These are phyloP conservation scores for Pyrgilauda ruficollis DNA, from an alignment of 2,113 vertebrate genomes.

Conservation along the genomic window DNA sequence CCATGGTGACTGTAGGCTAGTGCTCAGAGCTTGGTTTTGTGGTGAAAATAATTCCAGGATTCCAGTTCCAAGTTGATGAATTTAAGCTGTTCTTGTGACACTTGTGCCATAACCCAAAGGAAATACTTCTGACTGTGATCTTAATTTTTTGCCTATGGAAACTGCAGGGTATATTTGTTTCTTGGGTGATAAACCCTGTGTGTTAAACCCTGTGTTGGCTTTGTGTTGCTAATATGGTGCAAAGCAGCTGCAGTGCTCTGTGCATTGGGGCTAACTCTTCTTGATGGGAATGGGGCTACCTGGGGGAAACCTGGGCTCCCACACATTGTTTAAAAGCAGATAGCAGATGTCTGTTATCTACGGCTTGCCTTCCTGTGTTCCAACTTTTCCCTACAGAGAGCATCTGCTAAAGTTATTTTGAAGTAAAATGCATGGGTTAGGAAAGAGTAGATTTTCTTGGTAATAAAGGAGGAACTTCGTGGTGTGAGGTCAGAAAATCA, in stretches of 20 bases:
- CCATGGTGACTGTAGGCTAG: neutral
- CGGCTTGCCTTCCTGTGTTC: neutral
- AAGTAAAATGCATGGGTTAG: neutral
- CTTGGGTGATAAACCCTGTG: neutral
- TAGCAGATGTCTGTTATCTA: neutral
- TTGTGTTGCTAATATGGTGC: neutral
- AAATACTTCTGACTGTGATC: neutral
- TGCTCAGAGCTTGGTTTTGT: neutral
- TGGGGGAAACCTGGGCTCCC: neutral
- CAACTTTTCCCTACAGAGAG: neutral
- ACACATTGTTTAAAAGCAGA: neutral
- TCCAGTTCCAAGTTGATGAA: neutral
- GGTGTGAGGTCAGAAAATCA: neutral
- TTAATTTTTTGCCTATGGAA: neutral
- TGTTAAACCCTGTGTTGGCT: neutral
- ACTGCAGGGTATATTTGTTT: neutral
- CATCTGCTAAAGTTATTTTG: neutral
- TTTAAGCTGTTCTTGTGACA: neutral
- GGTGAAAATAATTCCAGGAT: neutral
- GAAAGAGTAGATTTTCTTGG: neutral
- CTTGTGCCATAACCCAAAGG: neutral
- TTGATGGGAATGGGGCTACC: neutral
- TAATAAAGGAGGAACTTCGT: neutral
- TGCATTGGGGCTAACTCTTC: neutral
- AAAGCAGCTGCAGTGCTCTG: neutral